Evolutionary conservation across 2,888 invertebrate genomes (phyloP).

Genomic region (Diachrysia chrysitis): DNA sequence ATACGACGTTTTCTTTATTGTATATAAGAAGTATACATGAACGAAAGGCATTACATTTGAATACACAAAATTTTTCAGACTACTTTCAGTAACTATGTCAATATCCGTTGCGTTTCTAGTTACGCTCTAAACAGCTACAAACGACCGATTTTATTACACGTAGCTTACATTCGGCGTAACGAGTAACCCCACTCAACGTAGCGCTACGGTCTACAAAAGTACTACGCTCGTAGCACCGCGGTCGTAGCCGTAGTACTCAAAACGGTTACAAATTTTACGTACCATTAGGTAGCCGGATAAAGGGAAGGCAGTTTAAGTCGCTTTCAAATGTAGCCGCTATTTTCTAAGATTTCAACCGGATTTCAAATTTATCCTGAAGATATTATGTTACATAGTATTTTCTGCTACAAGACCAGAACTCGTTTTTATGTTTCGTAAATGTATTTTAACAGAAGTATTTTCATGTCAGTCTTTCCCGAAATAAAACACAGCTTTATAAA

Average conservation of each 20-base stretch:
- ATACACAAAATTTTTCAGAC: slow-evolving; percentile 29
- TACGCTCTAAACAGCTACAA: slow-evolving; percentile 51
- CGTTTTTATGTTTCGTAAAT: not conserved
- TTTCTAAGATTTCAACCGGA: slow-evolving; percentile 59
- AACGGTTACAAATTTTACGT: slow-evolving; percentile 73
- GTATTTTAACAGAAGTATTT: slow-evolving; percentile 13
- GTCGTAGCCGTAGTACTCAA: slow-evolving; percentile 66
- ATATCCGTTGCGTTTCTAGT: slow-evolving; percentile 37
- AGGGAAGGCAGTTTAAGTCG: slow-evolving; percentile 64
- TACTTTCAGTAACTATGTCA: slow-evolving; percentile 27
- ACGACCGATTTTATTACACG: slow-evolving; percentile 55
- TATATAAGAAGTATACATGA: not conserved
- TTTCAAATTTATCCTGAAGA: slow-evolving; percentile 30
- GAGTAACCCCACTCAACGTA: slow-evolving; percentile 59
- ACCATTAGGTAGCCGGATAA: slow-evolving; percentile 70
- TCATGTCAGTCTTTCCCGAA: not conserved
- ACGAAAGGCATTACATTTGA: slow-evolving; percentile 33
- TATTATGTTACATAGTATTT: not conserved
- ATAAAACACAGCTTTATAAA: slow-evolving; percentile 2
- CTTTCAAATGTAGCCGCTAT: slow-evolving; percentile 64
- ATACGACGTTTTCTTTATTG: not conserved
- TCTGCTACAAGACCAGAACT: slow-evolving; percentile 1
- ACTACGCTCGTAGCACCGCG: slow-evolving; percentile 62
- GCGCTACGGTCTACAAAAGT: slow-evolving; percentile 61
- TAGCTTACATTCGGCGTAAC: slow-evolving; percentile 52